phyloP scores from a whole-genome alignment of 2,797 vertebrate genomes.

The Nannoperca obscura region DNA sequence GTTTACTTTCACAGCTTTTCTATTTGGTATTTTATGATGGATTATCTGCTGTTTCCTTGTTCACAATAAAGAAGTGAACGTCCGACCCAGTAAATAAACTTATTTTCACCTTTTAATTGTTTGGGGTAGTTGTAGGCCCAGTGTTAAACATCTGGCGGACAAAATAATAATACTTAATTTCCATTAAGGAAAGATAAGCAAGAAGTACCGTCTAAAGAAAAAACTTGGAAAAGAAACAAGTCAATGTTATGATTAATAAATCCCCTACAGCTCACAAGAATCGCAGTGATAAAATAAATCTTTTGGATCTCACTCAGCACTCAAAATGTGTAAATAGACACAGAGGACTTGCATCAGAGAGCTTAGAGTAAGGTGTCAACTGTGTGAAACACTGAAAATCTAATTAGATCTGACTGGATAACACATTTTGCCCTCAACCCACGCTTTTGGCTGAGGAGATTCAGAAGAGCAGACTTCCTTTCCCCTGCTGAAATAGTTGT shows the following conservation, averaged over 20 bases:
- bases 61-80: slow-evolving; percentile 1
- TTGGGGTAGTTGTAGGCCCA: slow-evolving; percentile 27
- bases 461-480: slow-evolving; percentile 50
- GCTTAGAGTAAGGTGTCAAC: slow-evolving; percentile 36
- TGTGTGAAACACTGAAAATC: slow-evolving; percentile 34
- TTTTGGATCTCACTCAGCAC: slow-evolving; percentile 32
- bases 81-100: slow-evolving; percentile 10
- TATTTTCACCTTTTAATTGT: background rate
- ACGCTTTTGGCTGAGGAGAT: slow-evolving; percentile 34
- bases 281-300: slow-evolving; percentile 54
- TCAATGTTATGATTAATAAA: slow-evolving; percentile 70
- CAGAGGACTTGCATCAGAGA: slow-evolving; percentile 28
- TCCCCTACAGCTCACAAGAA: slow-evolving; percentile 48
- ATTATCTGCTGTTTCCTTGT: slow-evolving; percentile 1
- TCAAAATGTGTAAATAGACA: slow-evolving; percentile 35
- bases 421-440: slow-evolving; percentile 30
- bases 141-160: slow-evolving; percentile 62
- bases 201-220: slow-evolving; percentile 32
- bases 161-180: slow-evolving; percentile 48
- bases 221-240: slow-evolving; percentile 65
- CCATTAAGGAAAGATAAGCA: slow-evolving; percentile 48
- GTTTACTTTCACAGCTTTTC: background rate
- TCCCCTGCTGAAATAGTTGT: slow-evolving; percentile 55
- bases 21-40: background rate
- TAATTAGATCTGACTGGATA: slow-evolving; percentile 57